Base-by-base conservation (phyloP, 2,888 invertebrate genomes). In the Lissonota sp. region DNA sequence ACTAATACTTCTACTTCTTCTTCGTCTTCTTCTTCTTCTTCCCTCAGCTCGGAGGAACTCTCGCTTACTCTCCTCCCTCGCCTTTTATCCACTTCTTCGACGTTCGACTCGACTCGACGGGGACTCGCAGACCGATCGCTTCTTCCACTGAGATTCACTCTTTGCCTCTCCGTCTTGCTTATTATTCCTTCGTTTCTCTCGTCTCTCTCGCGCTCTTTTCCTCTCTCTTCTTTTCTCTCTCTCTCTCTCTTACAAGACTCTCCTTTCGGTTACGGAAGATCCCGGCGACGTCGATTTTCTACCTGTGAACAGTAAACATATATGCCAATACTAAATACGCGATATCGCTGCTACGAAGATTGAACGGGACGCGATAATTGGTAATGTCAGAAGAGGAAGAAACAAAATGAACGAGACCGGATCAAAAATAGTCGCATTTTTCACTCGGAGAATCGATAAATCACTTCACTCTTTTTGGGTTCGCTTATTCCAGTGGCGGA, bases 51-150 rank as follows among this genome's bases (percentile, higher is more conserved):
- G 66, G 80, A 70, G 71, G 71, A 73, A 73, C 76, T 80, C 82
- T 76, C 77, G 80, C 78, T 14, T 69, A 77, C 77, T 80, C 80
- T 80, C 81, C 80, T 82, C 81, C 81, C 84, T 69, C 80, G 78
- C 77, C 74, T 80, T 76, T 75, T 75, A 78, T 76, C 78, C 72
- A 69, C 83, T 77, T 82, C 81, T 77, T 82, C 77, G 78, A 64
- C 75, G 80, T 77, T 80, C 69, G 67, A 69, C 76, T 71, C 71
- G 74, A 64, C 79, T 75, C 79, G 80, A 76, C 76, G 80, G 76
- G 76, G 80, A 80, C 79, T 73, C 79, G 67, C 53, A 55, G 26
- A 73, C 55, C 79, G 67, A 76, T 76, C 76, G 76, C 67, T 72
- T 79, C 83, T 83, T 74, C 77, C 77, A 72, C 74, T 57, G 57